These are phyloP conservation scores for Lamproptera curius DNA, from an alignment of 2,888 invertebrate genomes.

Conservation along the genomic window DNA sequence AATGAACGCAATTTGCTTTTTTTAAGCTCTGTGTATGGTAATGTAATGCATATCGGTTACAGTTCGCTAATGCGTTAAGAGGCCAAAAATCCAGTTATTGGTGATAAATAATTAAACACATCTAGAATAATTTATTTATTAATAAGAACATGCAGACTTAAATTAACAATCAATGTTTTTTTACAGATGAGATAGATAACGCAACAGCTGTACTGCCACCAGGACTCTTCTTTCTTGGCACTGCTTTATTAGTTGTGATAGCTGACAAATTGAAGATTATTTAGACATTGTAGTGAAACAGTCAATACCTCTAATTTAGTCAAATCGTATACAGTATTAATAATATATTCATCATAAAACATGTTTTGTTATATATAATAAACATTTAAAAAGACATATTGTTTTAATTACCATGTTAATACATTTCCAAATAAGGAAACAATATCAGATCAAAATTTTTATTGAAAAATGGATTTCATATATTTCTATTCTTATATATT, in stretches of 20 bases:
- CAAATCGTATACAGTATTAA: slow-evolving; percentile 54
- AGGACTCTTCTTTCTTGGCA: slow-evolving; percentile 68
- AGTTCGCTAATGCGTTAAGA: too few relatives aligned
- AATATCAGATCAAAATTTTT: neutral
- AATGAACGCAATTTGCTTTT: too few relatives aligned
- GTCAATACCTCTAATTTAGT: slow-evolving; percentile 41
- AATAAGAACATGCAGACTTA: neutral
- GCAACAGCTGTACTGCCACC: slow-evolving; percentile 58
- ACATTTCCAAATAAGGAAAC: neutral
- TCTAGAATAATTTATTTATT: neutral
- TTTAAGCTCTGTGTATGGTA: too few relatives aligned
- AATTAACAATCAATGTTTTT: slow-evolving; percentile 6
- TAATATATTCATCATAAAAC: slow-evolving; percentile 50
- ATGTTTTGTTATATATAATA: slow-evolving; percentile 36
- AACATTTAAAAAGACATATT: slow-evolving; percentile 17
- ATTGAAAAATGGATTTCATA: neutral
- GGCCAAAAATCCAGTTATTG: too few relatives aligned
- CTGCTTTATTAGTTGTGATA: slow-evolving; percentile 63
- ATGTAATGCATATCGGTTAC: too few relatives aligned
- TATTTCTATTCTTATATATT: too few relatives aligned
- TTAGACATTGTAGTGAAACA: slow-evolving; percentile 33
- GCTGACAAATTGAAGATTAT: slow-evolving; percentile 66
- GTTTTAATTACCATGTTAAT: neutral
- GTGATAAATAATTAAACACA: neutral
- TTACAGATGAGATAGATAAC: slow-evolving; percentile 56